Evolutionary conservation across 2,888 invertebrate genomes (phyloP).

Genomic region (Cheilosia grossa): DNA sequence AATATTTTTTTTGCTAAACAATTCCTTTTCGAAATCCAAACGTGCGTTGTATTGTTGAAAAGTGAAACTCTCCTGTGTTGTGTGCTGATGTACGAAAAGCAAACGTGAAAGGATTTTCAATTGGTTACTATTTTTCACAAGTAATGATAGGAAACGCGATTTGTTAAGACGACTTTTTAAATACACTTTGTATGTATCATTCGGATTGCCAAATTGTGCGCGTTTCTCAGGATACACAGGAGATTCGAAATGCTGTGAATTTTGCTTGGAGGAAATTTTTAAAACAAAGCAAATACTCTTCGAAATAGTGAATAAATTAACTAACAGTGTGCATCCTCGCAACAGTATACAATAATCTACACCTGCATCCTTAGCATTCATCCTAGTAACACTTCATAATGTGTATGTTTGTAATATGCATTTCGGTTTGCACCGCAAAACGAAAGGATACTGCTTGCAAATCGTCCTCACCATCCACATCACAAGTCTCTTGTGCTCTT

Average conservation of each 20-base stretch:
- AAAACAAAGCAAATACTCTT: conserved; percentile 5
- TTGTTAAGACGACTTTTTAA: conserved; percentile 10
- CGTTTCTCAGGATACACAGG: conserved; percentile 9
- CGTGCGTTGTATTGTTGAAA: conserved; percentile 1
- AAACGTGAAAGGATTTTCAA: conserved; percentile 5
- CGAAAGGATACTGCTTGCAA: conserved; percentile 76
- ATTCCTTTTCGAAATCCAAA: background rate
- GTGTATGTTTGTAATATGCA: conserved; percentile 78
- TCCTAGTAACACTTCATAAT: conserved; percentile 68
- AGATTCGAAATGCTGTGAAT: background rate
- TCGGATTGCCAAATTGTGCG: conserved; percentile 13
- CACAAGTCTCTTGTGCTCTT: conserved; percentile 68
- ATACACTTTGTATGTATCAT: conserved; percentile 39
- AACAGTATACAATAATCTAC: background rate
- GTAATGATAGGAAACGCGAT: conserved; percentile 24
- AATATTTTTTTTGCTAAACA: background rate
- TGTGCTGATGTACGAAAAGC: conserved; percentile 11
- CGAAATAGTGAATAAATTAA: conserved; percentile 15
- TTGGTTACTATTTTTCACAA: conserved; percentile 30
- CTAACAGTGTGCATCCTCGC: conserved; percentile 1
- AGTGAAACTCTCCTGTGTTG: conserved; percentile 21
- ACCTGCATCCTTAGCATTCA: conserved; percentile 24
- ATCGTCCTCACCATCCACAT: conserved; percentile 74
- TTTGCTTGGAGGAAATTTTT: background rate
- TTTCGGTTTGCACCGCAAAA: conserved; percentile 77